Percentiles rank a stretch among this genome's conserved stretches.
phyloP scores from a whole-genome alignment of 2,113 vertebrate species.

The Cathartes aura region DNA sequence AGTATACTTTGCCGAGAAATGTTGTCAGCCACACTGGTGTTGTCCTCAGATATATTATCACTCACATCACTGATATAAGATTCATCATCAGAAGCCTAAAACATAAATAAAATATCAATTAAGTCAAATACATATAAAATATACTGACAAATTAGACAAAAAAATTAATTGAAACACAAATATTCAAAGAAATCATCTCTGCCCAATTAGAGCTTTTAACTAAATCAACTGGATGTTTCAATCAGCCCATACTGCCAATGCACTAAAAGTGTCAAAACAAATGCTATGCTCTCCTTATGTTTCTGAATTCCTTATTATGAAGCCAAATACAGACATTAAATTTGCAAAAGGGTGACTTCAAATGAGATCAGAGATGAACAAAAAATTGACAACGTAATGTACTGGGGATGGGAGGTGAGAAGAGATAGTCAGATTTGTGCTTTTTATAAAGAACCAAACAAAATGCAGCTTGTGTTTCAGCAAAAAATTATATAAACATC shows the following conservation, averaged over 20 bases:
- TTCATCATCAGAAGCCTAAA: constrained; percentile 96
- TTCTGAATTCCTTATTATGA: background rate
- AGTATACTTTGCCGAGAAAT: constrained; percentile 95
- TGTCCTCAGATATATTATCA: constrained; percentile 99
- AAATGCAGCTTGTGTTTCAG: background rate
- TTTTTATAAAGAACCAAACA: background rate
- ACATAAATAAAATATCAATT: constrained; percentile 18
- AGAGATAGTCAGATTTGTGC: background rate
- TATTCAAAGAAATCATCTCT: background rate
- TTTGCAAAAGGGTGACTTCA: background rate
- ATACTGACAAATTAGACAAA: background rate
- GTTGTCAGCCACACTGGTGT: constrained; percentile 96
- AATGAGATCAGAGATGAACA: background rate
- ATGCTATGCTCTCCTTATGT: background rate
- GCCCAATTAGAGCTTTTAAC: background rate
- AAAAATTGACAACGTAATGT: fast-evolving
- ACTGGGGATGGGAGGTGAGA: background rate
- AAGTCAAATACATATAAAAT: background rate
- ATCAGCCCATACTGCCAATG: background rate
- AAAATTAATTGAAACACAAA: background rate
- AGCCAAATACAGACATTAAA: background rate
- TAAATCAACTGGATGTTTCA: background rate
- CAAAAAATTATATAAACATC: background rate
- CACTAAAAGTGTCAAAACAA: background rate
- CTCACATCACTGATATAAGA: constrained; percentile 99